Percentiles rank a stretch among this genome's conserved stretches.
These are phyloP conservation scores for Psettodes erumei DNA, from an alignment of 2,113 vertebrate genomes.

Conservation along the genomic window DNA sequence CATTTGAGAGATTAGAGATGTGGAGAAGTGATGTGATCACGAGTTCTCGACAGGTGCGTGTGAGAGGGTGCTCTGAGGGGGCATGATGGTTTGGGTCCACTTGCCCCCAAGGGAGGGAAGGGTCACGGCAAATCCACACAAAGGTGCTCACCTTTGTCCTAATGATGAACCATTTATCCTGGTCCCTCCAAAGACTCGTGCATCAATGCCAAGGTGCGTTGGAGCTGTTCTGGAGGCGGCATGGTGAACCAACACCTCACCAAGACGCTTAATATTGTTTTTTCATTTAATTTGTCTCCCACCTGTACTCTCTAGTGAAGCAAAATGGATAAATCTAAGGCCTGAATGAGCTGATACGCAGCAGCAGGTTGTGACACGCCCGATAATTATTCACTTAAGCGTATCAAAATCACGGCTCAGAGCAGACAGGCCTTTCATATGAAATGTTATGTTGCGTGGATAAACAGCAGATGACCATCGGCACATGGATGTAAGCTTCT, in stretches of 20 bases:
- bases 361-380: not conserved
- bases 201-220: not conserved
- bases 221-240: too few species aligned
- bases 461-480: conserved; percentile 46
- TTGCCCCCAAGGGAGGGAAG: too few species aligned
- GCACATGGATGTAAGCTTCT: conserved; percentile 8
- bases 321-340: conserved; percentile 8
- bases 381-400: conserved; percentile 32
- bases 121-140: too few species aligned
- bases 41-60: too few species aligned
- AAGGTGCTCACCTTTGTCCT: too few species aligned
- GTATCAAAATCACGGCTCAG: conserved; percentile 1
- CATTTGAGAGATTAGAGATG: too few species aligned
- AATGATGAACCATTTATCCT: too few species aligned
- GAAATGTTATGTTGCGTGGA: conserved; percentile 10
- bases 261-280: not conserved
- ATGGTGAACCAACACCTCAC: too few species aligned
- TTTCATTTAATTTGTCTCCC: not conserved
- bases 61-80: too few species aligned
- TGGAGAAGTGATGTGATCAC: too few species aligned
- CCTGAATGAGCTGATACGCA: conserved; percentile 14
- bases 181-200: not conserved
- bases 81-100: too few species aligned
- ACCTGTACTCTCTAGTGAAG: not conserved
- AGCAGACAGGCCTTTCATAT: conserved; percentile 8